A percentile compares a stretch with the other conserved stretches of the same genome.
Evolutionary conservation across 2,797 vertebrate species (phyloP).

Genomic region (Glyptemys insculpta): DNA sequence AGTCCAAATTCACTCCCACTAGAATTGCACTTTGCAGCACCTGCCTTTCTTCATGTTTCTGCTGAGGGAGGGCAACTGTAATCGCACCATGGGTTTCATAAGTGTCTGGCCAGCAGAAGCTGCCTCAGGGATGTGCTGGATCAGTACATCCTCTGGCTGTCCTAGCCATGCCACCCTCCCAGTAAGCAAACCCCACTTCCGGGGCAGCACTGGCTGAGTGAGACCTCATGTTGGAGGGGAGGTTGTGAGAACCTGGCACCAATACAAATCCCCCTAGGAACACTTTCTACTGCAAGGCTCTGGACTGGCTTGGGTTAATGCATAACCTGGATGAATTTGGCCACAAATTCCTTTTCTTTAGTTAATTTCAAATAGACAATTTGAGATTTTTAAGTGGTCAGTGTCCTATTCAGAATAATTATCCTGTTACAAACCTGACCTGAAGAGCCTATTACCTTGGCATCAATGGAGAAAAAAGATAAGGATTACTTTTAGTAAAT

Average conservation of each 20-base stretch:
- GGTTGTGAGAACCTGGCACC: constrained; percentile 15
- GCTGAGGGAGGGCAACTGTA: neutral
- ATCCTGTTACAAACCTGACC: neutral
- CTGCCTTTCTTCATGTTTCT: neutral
- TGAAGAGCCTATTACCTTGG: neutral
- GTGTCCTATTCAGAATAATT: neutral
- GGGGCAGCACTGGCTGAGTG: neutral
- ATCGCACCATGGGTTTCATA: neutral
- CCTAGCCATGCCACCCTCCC: neutral
- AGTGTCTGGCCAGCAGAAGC: neutral
- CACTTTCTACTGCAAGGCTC: neutral
- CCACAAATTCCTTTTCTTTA: neutral
- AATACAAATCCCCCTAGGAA: neutral
- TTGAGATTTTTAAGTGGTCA: constrained; percentile 3
- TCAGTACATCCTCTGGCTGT: neutral
- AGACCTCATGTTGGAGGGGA: neutral
- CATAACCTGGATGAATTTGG: neutral
- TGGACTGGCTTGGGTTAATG: constrained; percentile 33
- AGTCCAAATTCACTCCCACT: neutral
- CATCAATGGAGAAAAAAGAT: neutral
- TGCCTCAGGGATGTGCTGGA: neutral
- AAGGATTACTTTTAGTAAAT: neutral
- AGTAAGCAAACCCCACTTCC: constrained; percentile 13
- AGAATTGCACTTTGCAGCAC: neutral
- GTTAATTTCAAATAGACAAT: constrained; percentile 10